phyloP scores from a whole-genome alignment of 2,797 vertebrate genomes.

The Enteromius viviparus region DNA sequence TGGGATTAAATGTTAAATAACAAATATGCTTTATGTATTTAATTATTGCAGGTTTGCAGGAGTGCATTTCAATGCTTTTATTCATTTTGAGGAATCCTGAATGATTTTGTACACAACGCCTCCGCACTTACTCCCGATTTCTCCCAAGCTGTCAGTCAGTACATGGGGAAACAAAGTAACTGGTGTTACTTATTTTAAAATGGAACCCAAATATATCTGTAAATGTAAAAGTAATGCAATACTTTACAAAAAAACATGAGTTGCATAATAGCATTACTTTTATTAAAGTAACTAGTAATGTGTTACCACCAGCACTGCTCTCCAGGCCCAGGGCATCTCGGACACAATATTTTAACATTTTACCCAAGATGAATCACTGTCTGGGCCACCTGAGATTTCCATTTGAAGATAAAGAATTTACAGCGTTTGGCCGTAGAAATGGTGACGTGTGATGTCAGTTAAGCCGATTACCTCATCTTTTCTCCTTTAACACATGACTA shows the following conservation, averaged over 20 bases:
- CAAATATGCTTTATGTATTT: neutral
- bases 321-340: neutral
- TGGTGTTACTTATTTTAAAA: neutral
- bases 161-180: neutral
- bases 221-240: neutral
- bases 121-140: neutral
- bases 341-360: neutral
- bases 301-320: neutral
- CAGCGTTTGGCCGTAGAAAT: neutral
- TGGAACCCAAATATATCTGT: neutral
- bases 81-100: neutral
- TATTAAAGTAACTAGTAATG: neutral
- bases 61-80: neutral
- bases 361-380: neutral
- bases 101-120: neutral
- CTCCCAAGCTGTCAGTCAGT: neutral
- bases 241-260: no score
- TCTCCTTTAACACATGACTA: constrained; percentile 50
- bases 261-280: no score
- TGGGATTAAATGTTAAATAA: neutral
- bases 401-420: neutral
- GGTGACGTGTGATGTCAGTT: neutral
- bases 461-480: neutral
- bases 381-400: neutral
- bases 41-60: neutral